phyloP scores from a whole-genome alignment of 2,888 invertebrate species.

The Pediacus dermestoides region DNA sequence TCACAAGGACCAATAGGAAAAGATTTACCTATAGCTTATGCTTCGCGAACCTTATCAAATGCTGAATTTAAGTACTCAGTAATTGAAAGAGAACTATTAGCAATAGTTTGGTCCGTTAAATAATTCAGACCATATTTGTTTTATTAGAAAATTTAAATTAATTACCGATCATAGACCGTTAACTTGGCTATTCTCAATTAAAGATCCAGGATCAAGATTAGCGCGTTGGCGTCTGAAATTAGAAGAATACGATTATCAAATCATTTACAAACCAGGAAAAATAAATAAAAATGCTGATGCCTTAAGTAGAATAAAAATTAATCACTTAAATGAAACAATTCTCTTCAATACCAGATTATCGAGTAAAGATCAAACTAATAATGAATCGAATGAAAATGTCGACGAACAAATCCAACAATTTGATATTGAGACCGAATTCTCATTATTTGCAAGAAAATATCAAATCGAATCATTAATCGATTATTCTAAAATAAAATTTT shows the following conservation, averaged over 20 bases:
- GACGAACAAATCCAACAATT: conserved; percentile 9
- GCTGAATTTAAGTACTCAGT: too few relatives aligned
- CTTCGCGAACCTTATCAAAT: too few relatives aligned
- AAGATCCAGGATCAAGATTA: conserved; percentile 31
- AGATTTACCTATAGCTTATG: conserved; percentile 11
- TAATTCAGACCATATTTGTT: conserved; percentile 41
- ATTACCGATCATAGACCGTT: too few relatives aligned
- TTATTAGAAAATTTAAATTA: conserved; percentile 37
- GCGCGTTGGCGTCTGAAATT: conserved; percentile 33
- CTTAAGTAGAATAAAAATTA: conserved; percentile 19
- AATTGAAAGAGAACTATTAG: too few relatives aligned
- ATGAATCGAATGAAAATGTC: too few relatives aligned
- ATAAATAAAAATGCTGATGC: conserved; percentile 33
- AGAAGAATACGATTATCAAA: conserved; percentile 34
- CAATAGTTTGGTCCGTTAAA: too few relatives aligned
- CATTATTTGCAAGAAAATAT: conserved; percentile 10
- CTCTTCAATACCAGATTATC: too few relatives aligned
- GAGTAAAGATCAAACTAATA: too few relatives aligned
- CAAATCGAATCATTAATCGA: conserved; percentile 12
- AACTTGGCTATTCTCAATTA: conserved; percentile 33
- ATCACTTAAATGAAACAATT: too few relatives aligned
- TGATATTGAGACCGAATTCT: too few relatives aligned
- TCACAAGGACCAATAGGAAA: conserved; percentile 12
- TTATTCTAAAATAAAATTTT: conserved; percentile 18
- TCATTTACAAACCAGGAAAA: conserved; percentile 32